Base-by-base conservation (phyloP, 2,888 invertebrate species). In the Dicyrtomina minuta region DNA sequence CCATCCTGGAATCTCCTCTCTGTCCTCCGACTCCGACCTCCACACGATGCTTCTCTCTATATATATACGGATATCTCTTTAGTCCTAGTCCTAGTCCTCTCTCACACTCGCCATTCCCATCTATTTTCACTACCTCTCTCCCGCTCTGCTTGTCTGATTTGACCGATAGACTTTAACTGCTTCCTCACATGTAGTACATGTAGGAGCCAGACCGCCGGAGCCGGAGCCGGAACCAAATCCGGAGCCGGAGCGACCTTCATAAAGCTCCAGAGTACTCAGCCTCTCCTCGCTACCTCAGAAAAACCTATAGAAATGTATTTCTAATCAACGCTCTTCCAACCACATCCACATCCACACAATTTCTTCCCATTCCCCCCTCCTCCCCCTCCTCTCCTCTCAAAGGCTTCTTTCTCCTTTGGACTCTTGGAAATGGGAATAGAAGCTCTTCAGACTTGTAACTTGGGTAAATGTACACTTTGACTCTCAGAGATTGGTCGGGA, bases 241-340 rank as follows among this genome's bases (percentile, higher is more conserved):
- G n/a, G n/a, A n/a, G n/a, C n/a, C n/a, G n/a, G n/a, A n/a, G n/a
- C n/a, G n/a, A n/a, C n/a, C n/a, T n/a, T n/a, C n/a, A n/a, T n/a
- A n/a, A n/a, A n/a, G n/a, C n/a, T n/a, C n/a, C n/a, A n/a, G n/a
- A n/a, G n/a, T n/a, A n/a, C 55, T 55, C 22, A 10, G 2, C 24
- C 55, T n/a, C 55, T 55, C 46, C 46, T n/a, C n/a, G 3, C 33
- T 33, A 33, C 33, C 33, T 33, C 33, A 33, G 4, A 33, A 33
- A 33, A 5, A 60, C 53, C 51, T 22, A 27, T 33, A 8, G 24
- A 51, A 68, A 68, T 68, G 51, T 33, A 60, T 68, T 68, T 60
- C 68, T 68, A 68, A 68, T 68, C 61, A 68, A 68, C 61, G 68
- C 68, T 60, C 60, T 60, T 41, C 49, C 60, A 68, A 68, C 68